These are phyloP conservation scores for Microdon myrmicae DNA, from an alignment of 2,888 invertebrate species.

Conservation along the genomic window DNA sequence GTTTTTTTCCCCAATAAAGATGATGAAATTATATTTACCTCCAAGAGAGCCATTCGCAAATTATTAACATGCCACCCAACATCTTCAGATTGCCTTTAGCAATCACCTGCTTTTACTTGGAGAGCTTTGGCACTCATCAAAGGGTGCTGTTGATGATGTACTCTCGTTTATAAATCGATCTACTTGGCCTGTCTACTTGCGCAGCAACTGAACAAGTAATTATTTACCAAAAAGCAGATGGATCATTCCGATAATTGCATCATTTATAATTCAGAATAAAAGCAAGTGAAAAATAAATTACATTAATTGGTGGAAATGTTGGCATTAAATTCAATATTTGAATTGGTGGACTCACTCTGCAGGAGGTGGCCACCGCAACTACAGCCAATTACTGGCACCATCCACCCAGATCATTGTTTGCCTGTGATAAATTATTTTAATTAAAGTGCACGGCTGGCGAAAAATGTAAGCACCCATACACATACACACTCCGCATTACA, in stretches of 20 bases:
- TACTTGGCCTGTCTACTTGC: too few relatives aligned
- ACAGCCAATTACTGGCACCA: slow-evolving; percentile 3
- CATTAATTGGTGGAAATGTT: slow-evolving; percentile 46
- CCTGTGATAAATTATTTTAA: slow-evolving; percentile 43
- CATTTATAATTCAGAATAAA: slow-evolving; percentile 46
- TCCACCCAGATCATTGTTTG: slow-evolving; percentile 29
- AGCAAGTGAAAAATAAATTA: slow-evolving; percentile 42
- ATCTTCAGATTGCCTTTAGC: too few relatives aligned
- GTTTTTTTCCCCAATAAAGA: too few relatives aligned
- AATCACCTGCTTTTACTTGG: too few relatives aligned
- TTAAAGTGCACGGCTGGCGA: slow-evolving; percentile 24
- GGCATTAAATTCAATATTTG: slow-evolving; percentile 50
- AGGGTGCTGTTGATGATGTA: too few relatives aligned
- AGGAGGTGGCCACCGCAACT: neutral
- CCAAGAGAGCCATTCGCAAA: too few relatives aligned
- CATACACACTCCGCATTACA: neutral
- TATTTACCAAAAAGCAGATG: slow-evolving; percentile 49
- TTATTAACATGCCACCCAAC: too few relatives aligned
- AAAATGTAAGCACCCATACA: slow-evolving; percentile 1
- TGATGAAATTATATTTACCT: too few relatives aligned
- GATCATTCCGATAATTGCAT: slow-evolving; percentile 49
- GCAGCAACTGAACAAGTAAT: slow-evolving; percentile 35
- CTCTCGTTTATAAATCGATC: too few relatives aligned
- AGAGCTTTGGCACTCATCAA: too few relatives aligned
- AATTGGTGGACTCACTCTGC: slow-evolving; percentile 8